Conservation (phyloP, 1,140 invertebrate genomes). For the Heliconius hewitsoni region DNA sequence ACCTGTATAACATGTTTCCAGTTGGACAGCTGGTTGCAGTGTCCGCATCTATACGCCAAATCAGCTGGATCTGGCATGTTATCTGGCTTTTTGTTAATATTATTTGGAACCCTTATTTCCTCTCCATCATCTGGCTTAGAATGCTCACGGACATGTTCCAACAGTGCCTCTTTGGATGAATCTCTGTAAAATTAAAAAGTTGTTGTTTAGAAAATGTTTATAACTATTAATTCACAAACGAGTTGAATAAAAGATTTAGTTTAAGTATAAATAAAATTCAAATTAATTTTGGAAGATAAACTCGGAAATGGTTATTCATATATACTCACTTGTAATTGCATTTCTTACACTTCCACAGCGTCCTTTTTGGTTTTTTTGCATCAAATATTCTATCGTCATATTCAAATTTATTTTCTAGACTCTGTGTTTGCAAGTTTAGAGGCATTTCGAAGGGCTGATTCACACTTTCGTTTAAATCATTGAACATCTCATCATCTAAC, state of each 20-base stretch:
- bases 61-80: constrained; percentile 67
- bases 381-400: constrained; percentile 62
- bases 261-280: no score
- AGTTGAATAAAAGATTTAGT: no score
- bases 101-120: constrained; percentile 41
- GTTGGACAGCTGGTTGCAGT: constrained; percentile 88
- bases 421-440: constrained; percentile 72
- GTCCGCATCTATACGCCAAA: constrained; percentile 86
- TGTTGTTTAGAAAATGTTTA: constrained; percentile 21
- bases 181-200: constrained; percentile 59
- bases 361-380: constrained; percentile 73
- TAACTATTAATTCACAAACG: not conserved
- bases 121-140: constrained; percentile 55
- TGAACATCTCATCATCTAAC: constrained; percentile 64
- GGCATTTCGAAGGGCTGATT: constrained; percentile 62
- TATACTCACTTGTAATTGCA: constrained; percentile 88
- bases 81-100: constrained; percentile 59
- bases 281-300: not conserved
- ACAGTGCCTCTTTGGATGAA: constrained; percentile 74
- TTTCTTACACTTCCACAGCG: constrained; percentile 89
- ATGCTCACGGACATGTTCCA: constrained; percentile 77
- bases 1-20: constrained; percentile 92
- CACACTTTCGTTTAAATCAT: constrained; percentile 53
- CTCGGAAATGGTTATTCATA: not conserved
- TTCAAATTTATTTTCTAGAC: constrained; percentile 59